Conservation (phyloP, 2,888 invertebrate genomes). For the Ypsolopha scabrella region DNA sequence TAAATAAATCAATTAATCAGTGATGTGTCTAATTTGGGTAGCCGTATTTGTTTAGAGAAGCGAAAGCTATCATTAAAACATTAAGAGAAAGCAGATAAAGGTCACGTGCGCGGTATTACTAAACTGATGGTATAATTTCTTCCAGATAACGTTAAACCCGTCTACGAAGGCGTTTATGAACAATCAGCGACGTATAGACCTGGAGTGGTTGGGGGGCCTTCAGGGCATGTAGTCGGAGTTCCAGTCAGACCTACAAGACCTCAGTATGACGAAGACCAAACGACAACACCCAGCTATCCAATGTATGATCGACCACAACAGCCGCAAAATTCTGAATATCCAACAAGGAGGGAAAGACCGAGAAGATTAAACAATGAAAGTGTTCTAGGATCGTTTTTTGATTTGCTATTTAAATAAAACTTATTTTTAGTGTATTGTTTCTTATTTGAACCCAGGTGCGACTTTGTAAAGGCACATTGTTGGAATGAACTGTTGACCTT, state of each 20-base stretch:
- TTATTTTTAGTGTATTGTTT: background rate
- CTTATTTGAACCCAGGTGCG: background rate
- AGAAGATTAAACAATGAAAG: constrained; percentile 24
- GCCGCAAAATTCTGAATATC: constrained; percentile 6
- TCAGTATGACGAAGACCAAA: background rate
- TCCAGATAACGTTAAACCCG: constrained; percentile 50
- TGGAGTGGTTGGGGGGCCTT: constrained; percentile 37
- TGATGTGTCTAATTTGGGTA: too few species aligned
- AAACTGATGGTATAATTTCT: constrained; percentile 7
- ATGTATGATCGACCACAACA: background rate
- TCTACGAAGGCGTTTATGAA: constrained; percentile 33
- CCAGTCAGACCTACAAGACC: constrained; percentile 26
- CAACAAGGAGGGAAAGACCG: constrained; percentile 14
- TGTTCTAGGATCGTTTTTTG: constrained; percentile 48
- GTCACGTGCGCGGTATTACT: too few species aligned
- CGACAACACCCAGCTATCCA: constrained; percentile 2
- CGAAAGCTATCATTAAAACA: too few species aligned
- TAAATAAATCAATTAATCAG: too few species aligned
- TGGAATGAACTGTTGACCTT: constrained; percentile 9
- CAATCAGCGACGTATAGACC: constrained; percentile 30
- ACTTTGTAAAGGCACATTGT: background rate
- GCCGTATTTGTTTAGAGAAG: too few species aligned
- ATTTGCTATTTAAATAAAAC: constrained; percentile 29
- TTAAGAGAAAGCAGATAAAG: too few species aligned
- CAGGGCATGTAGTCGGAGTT: constrained; percentile 40